Evolutionary conservation across 2,113 vertebrate species (phyloP).

Genomic region (Ploceus nigricollis): DNA sequence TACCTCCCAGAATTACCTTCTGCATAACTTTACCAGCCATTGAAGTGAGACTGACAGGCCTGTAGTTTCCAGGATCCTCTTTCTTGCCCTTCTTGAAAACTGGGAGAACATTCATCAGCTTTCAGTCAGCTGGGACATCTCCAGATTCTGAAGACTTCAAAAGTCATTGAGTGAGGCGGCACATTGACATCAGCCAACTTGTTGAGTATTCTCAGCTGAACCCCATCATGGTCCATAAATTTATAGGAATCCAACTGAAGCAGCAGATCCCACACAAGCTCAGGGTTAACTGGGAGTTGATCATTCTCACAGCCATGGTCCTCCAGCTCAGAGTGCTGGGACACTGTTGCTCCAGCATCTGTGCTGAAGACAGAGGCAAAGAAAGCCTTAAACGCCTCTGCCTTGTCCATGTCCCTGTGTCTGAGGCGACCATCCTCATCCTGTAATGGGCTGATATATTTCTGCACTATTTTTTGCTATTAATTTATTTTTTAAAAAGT

Average conservation of each 20-base stretch:
- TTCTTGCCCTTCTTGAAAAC: neutral
- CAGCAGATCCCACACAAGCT: neutral
- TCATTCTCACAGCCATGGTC: neutral
- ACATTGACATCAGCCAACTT: neutral
- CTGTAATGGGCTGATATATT: neutral
- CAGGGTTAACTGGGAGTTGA: neutral
- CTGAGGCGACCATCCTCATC: neutral
- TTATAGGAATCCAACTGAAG: neutral
- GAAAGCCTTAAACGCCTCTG: neutral
- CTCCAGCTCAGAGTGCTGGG: neutral
- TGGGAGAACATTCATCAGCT: neutral
- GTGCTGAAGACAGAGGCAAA: neutral
- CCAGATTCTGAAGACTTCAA: neutral
- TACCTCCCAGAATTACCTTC: neutral
- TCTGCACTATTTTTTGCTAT: neutral
- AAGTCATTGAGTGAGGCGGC: neutral
- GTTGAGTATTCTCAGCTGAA: neutral
- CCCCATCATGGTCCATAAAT: neutral
- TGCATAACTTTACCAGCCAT: neutral
- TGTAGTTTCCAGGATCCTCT: neutral
- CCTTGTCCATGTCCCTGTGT: neutral
- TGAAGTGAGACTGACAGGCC: neutral
- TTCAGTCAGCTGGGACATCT: neutral
- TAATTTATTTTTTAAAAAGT: neutral
- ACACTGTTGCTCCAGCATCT: accelerated